Conservation (phyloP, 2,888 invertebrate species). For the Monoplex corrugatus region DNA sequence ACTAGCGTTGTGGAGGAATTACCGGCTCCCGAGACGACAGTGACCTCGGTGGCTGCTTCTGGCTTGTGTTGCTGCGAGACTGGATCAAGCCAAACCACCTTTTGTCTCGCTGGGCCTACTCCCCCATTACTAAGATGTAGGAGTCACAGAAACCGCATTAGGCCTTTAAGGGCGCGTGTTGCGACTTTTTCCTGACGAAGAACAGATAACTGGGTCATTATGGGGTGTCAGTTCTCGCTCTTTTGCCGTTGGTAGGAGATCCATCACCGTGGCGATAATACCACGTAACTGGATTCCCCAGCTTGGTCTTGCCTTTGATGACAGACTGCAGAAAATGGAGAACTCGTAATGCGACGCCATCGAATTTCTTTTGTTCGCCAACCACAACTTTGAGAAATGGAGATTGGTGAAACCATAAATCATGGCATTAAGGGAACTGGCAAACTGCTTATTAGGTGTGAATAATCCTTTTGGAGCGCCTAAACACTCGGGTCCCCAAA, state of each 20-base stretch:
- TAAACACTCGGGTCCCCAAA: slow-evolving; percentile 5
- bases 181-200: slow-evolving; percentile 39
- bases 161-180: slow-evolving; percentile 32
- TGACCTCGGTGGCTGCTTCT: slow-evolving; percentile 22
- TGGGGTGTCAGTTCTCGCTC: slow-evolving; percentile 34
- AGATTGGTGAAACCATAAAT: slow-evolving; percentile 38
- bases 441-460: slow-evolving; percentile 41
- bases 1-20: slow-evolving; percentile 45
- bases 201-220: slow-evolving; percentile 49
- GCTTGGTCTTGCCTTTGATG: background rate
- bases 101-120: slow-evolving; percentile 40
- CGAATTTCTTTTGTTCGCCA: slow-evolving; percentile 44
- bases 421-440: slow-evolving; percentile 25
- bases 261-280: slow-evolving; percentile 33
- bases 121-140: slow-evolving; percentile 43
- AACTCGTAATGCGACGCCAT: slow-evolving; percentile 33
- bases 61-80: slow-evolving; percentile 42
- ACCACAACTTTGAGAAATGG: slow-evolving; percentile 28
- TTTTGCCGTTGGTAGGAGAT: slow-evolving; percentile 24
- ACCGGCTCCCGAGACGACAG: slow-evolving; percentile 41
- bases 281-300: slow-evolving; percentile 34
- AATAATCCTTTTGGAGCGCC: slow-evolving; percentile 7
- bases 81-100: slow-evolving; percentile 24
- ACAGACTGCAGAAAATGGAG: slow-evolving; percentile 41
- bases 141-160: slow-evolving; percentile 47